These are phyloP conservation scores for Uromys caudimaculatus DNA, from an alignment of 2,797 vertebrate genomes.

Conservation along the genomic window DNA sequence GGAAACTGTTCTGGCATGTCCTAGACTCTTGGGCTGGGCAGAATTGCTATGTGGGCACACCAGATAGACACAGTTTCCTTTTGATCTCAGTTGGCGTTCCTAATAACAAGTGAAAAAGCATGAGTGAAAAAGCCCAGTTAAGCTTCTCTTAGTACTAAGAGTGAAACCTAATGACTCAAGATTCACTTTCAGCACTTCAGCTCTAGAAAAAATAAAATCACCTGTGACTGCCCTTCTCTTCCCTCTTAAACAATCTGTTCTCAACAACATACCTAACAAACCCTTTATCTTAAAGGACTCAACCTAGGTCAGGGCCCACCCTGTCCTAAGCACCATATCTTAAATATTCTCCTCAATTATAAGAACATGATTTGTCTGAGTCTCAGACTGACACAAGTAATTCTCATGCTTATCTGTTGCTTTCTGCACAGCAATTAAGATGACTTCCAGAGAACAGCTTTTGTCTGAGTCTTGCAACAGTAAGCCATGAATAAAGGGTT, in stretches of 20 bases:
- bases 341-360: neutral
- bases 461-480: neutral
- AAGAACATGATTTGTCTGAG: neutral
- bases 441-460: neutral
- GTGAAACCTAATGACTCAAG: neutral
- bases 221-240: no score
- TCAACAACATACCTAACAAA: neutral
- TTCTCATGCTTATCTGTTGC: neutral
- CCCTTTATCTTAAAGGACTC: neutral
- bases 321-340: fast-evolving
- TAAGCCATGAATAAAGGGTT: neutral
- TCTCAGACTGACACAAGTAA: neutral
- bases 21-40: neutral
- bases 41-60: neutral
- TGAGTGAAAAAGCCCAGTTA: neutral
- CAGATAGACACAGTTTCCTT: neutral
- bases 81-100: neutral
- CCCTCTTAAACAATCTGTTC: neutral
- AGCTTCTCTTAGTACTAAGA: neutral
- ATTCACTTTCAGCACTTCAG: neutral
- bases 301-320: no score
- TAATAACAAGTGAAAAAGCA: fast-evolving
- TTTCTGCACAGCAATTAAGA: neutral
- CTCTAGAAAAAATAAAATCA: neutral
- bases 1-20: neutral